Evolutionary conservation across 2,113 vertebrate genomes (phyloP).

Genomic region (Phylloscopus whistleri): DNA sequence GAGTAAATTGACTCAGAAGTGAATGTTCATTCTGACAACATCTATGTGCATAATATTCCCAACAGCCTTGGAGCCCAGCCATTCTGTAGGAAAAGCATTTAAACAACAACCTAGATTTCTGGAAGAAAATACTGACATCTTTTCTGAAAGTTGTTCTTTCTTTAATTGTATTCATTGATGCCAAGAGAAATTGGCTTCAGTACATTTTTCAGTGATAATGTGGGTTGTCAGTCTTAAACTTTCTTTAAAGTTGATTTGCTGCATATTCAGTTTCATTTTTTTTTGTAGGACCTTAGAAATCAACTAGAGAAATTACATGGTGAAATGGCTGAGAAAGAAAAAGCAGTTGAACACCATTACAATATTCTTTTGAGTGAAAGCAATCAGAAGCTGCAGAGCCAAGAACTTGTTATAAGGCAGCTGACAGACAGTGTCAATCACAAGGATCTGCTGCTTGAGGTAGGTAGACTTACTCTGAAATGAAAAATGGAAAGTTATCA

Average conservation of each 20-base stretch:
- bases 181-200: not conserved
- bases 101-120: not conserved
- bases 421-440: slow-evolving; percentile 77
- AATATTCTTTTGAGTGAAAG: slow-evolving; percentile 78
- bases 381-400: slow-evolving; percentile 77
- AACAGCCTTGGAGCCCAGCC: not conserved
- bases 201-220: not conserved
- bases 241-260: slow-evolving; percentile 8
- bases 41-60: not conserved
- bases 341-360: slow-evolving; percentile 77
- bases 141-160: not conserved
- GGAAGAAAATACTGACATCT: not conserved
- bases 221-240: not conserved
- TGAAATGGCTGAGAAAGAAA: slow-evolving; percentile 82
- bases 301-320: slow-evolving; percentile 86
- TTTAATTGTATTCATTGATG: not conserved
- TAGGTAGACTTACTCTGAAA: slow-evolving; percentile 38
- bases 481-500: not conserved
- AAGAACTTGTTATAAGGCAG: slow-evolving; percentile 78
- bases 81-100: not conserved
- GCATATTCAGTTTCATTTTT: not conserved
- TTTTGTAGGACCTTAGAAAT: slow-evolving; percentile 84
- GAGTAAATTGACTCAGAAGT: slow-evolving; percentile 14
- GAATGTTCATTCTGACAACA: not conserved
- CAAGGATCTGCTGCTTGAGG: slow-evolving; percentile 86